A percentile compares a stretch with the other conserved stretches of the same genome.
These are phyloP conservation scores for Amphimallon solstitiale DNA, from an alignment of 2,888 invertebrate genomes.

Conservation along the genomic window DNA sequence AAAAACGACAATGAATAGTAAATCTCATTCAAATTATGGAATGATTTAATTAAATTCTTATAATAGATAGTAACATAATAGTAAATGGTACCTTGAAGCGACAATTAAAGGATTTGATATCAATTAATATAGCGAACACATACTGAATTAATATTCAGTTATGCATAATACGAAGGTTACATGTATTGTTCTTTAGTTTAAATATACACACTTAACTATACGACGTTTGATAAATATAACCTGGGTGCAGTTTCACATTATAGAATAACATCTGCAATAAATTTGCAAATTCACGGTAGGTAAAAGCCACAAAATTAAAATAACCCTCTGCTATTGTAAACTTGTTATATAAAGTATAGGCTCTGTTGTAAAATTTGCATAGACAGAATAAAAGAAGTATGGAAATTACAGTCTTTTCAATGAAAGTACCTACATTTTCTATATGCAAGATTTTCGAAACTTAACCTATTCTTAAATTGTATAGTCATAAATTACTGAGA, in stretches of 20 bases:
- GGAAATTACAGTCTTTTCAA: constrained; percentile 25
- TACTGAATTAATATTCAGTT: too few relatives aligned
- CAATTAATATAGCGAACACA: too few relatives aligned
- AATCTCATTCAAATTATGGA: too few relatives aligned
- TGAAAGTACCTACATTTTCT: not conserved
- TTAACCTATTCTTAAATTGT: constrained; percentile 48
- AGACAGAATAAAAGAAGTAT: constrained; percentile 18
- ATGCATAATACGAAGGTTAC: too few relatives aligned
- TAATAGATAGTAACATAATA: too few relatives aligned
- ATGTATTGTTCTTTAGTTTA: too few relatives aligned
- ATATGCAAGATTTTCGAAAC: constrained; percentile 52
- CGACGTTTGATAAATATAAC: not conserved
- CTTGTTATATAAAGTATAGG: constrained; percentile 28
- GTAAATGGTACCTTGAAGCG: too few relatives aligned
- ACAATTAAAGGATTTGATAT: too few relatives aligned
- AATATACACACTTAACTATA: too few relatives aligned
- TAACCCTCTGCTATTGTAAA: constrained; percentile 6
- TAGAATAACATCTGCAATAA: not conserved
- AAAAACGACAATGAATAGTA: too few relatives aligned
- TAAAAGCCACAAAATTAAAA: constrained; percentile 15
- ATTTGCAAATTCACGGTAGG: constrained; percentile 23
- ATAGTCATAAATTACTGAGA: constrained; percentile 56
- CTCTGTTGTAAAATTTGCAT: constrained; percentile 32
- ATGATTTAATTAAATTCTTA: too few relatives aligned
- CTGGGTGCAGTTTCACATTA: not conserved